Base-by-base conservation (phyloP, 2,888 invertebrate genomes). In the Sclerodermus sp. region DNA sequence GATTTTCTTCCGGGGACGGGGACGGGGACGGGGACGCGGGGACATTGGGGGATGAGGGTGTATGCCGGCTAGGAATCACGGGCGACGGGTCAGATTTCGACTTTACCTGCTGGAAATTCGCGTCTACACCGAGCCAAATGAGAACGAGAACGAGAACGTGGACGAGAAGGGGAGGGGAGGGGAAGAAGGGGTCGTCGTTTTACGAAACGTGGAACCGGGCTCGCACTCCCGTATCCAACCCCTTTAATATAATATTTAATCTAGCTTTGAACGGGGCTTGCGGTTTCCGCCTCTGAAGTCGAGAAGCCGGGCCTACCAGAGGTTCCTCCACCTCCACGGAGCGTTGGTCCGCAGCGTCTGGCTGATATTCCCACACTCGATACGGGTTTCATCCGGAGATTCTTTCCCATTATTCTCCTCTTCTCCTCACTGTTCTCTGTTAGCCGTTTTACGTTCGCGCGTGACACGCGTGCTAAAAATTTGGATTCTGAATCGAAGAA, bases 211-310 rank as follows among this genome's bases (percentile, higher is more conserved):
- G 59, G 57, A 56, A 63, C 66, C 59, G 60, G 63, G 67, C 64
- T 66, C 65, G 63, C 62, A 68, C 68, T 63, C 66, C 70, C 70
- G 68, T 71, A 68, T 73, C n/a, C 74, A 74, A 73, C 74, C 76
- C 76, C 77, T 78, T 74, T 77, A 77, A 76, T 78, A 76, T 78
- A 78, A 77, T 77, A 77, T 77, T 78, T 77, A 77, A 78, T 78
- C 77, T 78, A 76, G 77, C 76, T 78, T 78, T 78, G 77, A 76
- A 76, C 76, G 74, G 77, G n/a, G 72, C 77, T 76, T 77, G 77
- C 67, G 77, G 77, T 76, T 77, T 72, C 70, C 68, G 73, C 74
- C 68, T 72, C 73, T 73, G 70, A 65, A 68, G 68, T 68, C 62
- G 64, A 64, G 70, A 66, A 68, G 66, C 69, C 63, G 55, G 64